Base-by-base conservation (phyloP, 2,797 vertebrate species). In the Falco naumanni region DNA sequence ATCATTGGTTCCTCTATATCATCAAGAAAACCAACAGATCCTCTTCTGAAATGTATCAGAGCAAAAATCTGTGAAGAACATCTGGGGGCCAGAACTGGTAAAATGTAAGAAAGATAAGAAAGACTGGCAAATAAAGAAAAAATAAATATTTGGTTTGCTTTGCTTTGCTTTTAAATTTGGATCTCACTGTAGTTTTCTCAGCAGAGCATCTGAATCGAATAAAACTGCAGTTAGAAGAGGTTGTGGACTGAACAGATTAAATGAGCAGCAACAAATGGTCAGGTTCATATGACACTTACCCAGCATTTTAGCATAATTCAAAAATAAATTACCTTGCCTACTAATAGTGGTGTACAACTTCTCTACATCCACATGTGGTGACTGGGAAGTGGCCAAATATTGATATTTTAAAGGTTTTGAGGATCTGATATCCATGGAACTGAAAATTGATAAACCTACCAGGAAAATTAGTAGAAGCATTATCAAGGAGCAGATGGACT, bases 81-180 rank as follows among this genome's bases (percentile, higher is more conserved):
- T 53, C 16, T 26, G 0, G 4, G 11, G 8, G 3, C 1, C n/a
- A 76, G 47, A 83, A 65, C 4, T 33, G 26, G 11, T 6, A 69
- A 80, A 85, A 53, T 20, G 12, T 18, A 68, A 68, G 41, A 43
- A 43, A 43, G 41, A 43, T 43, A 43, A 43, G 41, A 43, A 43
- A 43, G 41, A 43, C 41, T 43, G 41, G 41, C 41, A 43, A 43
- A 43, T 43, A 43, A 43, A 43, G 41, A 43, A 43, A 43, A 43
- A 43, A 16, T 43, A 43, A 43, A 43, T 43, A 15, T 43, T 43
- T 7, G 41, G 13, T 43, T 43, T 43, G 41, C 41, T 54, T 74
- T 34, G 2, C 17, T 2, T 50, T 43, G n/a, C n/a, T 26, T 56
- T 22, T 47, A 8, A 10, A 74, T 78, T 59, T 59, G 24, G 2